A percentile compares a stretch with the other conserved stretches of the same genome.
Evolutionary conservation across 1,140 invertebrate species (phyloP).

Genomic region (Wiebesia pumilae): DNA sequence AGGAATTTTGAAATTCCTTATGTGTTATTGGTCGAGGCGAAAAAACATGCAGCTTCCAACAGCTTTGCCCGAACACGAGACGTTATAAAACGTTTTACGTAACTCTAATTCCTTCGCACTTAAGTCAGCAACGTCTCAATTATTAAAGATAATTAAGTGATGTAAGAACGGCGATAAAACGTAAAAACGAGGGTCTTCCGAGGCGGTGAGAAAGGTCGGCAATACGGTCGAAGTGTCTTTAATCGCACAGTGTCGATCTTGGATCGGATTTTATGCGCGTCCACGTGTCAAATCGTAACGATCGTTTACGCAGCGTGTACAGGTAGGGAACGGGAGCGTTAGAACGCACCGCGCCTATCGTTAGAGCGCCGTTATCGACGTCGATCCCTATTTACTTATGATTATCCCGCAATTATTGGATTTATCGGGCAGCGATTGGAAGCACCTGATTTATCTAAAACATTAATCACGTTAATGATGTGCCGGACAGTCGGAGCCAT

Average conservation of each 20-base stretch:
- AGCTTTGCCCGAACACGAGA: not conserved
- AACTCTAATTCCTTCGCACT: not conserved
- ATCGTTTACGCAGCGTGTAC: not conserved
- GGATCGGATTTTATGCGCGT: slow-evolving; percentile 10
- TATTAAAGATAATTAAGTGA: not conserved
- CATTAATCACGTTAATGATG: slow-evolving; percentile 76
- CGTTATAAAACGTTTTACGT: not conserved
- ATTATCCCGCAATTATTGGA: slow-evolving; percentile 73
- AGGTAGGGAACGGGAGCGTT: not conserved
- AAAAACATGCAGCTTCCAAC: not conserved
- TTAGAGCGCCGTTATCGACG: slow-evolving; percentile 47
- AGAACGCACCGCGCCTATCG: not conserved
- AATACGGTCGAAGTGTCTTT: slow-evolving; percentile 7
- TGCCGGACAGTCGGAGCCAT: slow-evolving; percentile 62
- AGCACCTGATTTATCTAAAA: slow-evolving; percentile 74
- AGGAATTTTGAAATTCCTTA: not conserved
- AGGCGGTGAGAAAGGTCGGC: not conserved
- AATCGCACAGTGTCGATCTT: slow-evolving; percentile 39
- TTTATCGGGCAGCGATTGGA: slow-evolving; percentile 71
- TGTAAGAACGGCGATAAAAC: not conserved
- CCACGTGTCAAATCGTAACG: slow-evolving; percentile 45
- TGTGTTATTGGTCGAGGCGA: not conserved
- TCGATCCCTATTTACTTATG: slow-evolving; percentile 72
- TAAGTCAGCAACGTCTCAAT: not conserved
- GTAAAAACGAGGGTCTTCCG: not conserved